Evolutionary conservation across 2,113 vertebrate genomes (phyloP), one percentile per base, ranked within the genome.

Genomic region (Chloropsis cyanopogon): DNA sequence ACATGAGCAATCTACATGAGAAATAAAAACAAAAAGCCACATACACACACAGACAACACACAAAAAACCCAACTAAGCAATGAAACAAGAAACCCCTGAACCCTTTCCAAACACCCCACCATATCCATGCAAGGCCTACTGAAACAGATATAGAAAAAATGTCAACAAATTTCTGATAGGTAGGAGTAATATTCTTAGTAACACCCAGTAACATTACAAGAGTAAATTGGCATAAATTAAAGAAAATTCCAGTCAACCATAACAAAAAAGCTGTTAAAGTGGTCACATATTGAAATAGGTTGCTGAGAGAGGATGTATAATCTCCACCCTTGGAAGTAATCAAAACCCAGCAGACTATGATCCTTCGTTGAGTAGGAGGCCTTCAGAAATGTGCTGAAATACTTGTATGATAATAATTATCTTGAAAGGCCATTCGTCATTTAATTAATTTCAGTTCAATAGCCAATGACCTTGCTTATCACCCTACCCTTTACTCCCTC

Each of bases 391-490:
- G 33, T 79, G 47, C 39, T 4, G 4, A 92, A 93, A 94, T 91
- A 82, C 76, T 82, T 88, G 16, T 90, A 82, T 97, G 97, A 75
- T 91, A 95, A 99, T 98, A 95, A 98, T 98, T 97, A 96, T 94
- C 94, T 97, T 92, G 97, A 98, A 95, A 97, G 97, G 96, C 92
- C 85, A 98, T 97, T 98, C 96, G 97, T 97, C 97, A 98, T 98
- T 98, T 98, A 98, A 98, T 98, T 98, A 98, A 98, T 98, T 98
- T 99, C 97, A 97, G 95, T 95, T 98, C 98, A 97, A 98, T 98
- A 98, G 96, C 90, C 97, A 82, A 75, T 98, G 98, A 98, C 98
- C 98, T 98, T 98, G 98, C 95, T 95, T 94, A 96, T 92, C 97
- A 97, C 89, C 96, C 97, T 91, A 92, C 92, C 95, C 97, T 97